Evolutionary conservation across 2,113 vertebrate species (phyloP).

Genomic region (Tamias sibiricus): DNA sequence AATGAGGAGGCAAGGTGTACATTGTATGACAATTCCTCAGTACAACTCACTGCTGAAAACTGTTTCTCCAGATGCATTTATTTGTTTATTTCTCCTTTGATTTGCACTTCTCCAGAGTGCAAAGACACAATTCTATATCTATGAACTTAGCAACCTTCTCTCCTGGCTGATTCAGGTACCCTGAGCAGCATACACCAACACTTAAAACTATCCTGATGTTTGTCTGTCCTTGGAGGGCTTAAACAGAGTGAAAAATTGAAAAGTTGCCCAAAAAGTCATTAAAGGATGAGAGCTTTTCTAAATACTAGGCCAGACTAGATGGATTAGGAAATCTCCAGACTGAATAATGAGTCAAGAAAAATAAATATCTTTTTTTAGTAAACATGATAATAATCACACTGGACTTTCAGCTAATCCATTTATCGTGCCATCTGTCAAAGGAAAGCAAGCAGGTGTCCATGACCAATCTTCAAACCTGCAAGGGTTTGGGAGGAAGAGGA

Average conservation of each 20-base stretch:
- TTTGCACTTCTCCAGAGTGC: background rate
- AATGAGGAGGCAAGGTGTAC: background rate
- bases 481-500: background rate
- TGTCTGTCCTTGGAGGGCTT: background rate
- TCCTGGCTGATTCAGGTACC: background rate
- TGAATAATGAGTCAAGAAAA: conserved; percentile 61
- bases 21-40: background rate
- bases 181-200: background rate
- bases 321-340: conserved; percentile 36
- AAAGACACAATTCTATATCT: background rate
- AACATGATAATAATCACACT: background rate
- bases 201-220: background rate
- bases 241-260: background rate
- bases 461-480: background rate
- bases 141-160: background rate
- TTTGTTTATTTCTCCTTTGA: background rate
- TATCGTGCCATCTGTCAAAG: background rate
- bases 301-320: background rate
- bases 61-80: background rate
- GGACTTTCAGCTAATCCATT: background rate
- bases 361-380: conserved; percentile 25
- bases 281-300: background rate
- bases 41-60: background rate
- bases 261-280: background rate
- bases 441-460: background rate